phyloP scores from a whole-genome alignment of 2,797 vertebrate species.

The Urosaurus nigricauda region DNA sequence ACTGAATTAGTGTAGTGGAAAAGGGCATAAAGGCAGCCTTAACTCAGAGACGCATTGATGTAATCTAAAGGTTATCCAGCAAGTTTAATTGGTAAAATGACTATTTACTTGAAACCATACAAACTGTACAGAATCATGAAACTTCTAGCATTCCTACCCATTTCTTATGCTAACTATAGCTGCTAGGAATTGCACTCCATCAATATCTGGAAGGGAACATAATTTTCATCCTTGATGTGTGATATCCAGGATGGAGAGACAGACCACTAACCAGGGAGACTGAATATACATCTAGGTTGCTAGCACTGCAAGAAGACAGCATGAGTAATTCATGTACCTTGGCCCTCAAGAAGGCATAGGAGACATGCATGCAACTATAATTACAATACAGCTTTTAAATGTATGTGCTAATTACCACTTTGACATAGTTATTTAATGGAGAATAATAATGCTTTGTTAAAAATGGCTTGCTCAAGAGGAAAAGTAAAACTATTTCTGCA shows the following conservation, averaged over 20 bases:
- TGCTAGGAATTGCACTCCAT: too few species aligned
- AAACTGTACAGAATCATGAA: too few species aligned
- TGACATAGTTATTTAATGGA: conserved; percentile 13
- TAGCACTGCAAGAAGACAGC: background rate
- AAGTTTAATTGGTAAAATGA: background rate
- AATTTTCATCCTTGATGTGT: background rate
- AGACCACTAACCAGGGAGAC: background rate
- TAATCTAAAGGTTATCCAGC: background rate
- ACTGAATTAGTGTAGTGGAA: background rate
- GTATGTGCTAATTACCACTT: background rate
- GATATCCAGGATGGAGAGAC: background rate
- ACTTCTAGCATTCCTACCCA: too few species aligned
- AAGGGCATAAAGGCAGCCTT: background rate
- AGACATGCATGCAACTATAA: background rate
- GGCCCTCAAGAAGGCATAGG: background rate
- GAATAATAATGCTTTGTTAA: background rate
- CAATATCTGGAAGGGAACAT: too few species aligned
- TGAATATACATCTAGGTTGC: background rate
- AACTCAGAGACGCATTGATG: background rate
- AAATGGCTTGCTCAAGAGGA: background rate
- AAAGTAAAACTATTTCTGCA: background rate
- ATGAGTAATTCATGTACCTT: background rate
- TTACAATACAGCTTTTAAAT: background rate
- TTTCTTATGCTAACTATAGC: too few species aligned
- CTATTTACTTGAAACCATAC: background rate